Conservation (phyloP, 2,113 vertebrate genomes). For the Odontophorus gujanensis region DNA sequence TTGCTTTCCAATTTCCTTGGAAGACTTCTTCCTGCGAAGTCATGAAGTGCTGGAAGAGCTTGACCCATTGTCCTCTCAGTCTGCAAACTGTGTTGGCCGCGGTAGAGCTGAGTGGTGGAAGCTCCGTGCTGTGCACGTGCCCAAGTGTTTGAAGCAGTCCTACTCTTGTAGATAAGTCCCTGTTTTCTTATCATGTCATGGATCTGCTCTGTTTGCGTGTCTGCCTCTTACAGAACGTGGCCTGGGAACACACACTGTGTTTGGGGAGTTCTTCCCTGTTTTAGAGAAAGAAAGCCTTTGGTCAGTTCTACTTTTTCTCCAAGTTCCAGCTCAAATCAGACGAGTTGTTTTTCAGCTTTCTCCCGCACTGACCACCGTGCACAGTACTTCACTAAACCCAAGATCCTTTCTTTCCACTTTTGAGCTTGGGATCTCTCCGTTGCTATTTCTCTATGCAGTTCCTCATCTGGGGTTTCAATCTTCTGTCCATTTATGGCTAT, state of each 20-base stretch:
- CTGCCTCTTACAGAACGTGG: neutral
- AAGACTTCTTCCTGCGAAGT: neutral
- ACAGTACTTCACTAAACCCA: accelerated
- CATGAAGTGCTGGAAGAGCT: neutral
- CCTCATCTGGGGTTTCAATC: neutral
- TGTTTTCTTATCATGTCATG: neutral
- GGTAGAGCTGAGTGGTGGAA: neutral
- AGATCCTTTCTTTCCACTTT: accelerated
- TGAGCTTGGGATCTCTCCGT: neutral
- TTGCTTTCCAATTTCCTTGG: neutral
- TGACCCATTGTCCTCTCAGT: neutral
- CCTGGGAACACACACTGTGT: neutral
- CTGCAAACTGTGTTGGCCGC: neutral
- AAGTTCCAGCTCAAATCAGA: neutral
- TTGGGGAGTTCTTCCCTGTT: neutral
- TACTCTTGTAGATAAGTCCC: accelerated
- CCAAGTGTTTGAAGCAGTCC: neutral
- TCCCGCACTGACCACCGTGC: neutral
- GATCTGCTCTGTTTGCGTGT: accelerated
- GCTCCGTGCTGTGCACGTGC: accelerated
- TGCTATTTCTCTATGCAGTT: neutral
- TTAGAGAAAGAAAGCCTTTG: neutral
- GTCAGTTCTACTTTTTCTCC: neutral
- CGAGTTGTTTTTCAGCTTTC: neutral
- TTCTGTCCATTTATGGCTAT: neutral